Conservation (phyloP, 2,113 vertebrate genomes). For the Scatophagus argus region DNA sequence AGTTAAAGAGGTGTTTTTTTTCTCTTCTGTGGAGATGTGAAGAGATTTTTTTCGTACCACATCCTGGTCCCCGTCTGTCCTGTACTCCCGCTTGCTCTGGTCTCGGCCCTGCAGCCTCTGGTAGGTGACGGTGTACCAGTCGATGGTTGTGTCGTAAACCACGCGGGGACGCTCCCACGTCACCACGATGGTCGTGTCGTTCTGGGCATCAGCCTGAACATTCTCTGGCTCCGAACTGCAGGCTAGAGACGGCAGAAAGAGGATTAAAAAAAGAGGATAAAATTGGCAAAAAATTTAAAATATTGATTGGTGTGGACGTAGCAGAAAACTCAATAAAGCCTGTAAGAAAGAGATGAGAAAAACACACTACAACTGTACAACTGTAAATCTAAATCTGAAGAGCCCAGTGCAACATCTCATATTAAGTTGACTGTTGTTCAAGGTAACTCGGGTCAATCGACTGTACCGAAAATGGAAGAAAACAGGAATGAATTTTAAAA, state of each 20-base stretch:
- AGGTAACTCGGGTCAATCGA: slow-evolving; percentile 23
- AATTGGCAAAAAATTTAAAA: neutral
- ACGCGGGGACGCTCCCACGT: slow-evolving; percentile 94
- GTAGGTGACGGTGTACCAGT: slow-evolving; percentile 94
- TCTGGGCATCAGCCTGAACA: slow-evolving; percentile 93
- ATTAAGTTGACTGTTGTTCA: neutral
- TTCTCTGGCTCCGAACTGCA: slow-evolving; percentile 96
- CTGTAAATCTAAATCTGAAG: neutral
- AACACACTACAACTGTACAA: neutral
- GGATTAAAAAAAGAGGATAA: neutral
- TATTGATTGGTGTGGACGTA: neutral
- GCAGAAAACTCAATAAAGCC: neutral
- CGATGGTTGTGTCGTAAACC: slow-evolving; percentile 92
- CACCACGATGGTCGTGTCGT: slow-evolving; percentile 95
- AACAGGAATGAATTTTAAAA: slow-evolving; percentile 18
- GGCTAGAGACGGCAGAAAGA: slow-evolving; percentile 76
- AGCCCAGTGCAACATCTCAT: neutral
- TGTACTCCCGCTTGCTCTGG: slow-evolving; percentile 90
- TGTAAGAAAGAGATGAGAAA: neutral
- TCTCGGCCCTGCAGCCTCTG: slow-evolving; percentile 90
- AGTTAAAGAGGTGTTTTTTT: neutral
- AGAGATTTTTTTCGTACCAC: slow-evolving; percentile 86
- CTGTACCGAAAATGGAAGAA: slow-evolving; percentile 8
- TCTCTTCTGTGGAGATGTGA: neutral
- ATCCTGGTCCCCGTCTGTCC: slow-evolving; percentile 98